Evolutionary conservation across 2,113 vertebrate species (phyloP).

Genomic region (Phyllopteryx taeniolatus): DNA sequence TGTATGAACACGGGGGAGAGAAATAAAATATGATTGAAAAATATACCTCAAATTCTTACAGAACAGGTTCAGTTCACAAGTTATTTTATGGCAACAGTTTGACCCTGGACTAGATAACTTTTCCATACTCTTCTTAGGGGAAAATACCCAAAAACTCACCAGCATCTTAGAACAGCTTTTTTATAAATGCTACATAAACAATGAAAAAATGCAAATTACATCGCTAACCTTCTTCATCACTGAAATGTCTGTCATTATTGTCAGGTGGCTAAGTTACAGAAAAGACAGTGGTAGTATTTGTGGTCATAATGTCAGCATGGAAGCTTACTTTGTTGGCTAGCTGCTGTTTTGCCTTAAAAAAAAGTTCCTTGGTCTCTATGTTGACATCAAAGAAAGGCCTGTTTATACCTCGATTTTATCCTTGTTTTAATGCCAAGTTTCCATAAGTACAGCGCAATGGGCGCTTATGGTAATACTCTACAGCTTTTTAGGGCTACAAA

Average conservation of each 20-base stretch:
- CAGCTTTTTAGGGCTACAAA: slow-evolving; percentile 62
- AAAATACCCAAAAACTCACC: too few species aligned
- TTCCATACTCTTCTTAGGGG: too few species aligned
- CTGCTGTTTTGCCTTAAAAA: slow-evolving; percentile 51
- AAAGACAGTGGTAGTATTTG: slow-evolving; percentile 17
- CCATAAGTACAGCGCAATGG: slow-evolving; percentile 63
- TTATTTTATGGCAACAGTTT: too few species aligned
- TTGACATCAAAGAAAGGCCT: slow-evolving; percentile 49
- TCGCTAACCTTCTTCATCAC: not conserved
- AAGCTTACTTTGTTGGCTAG: slow-evolving; percentile 26
- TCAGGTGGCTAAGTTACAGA: not conserved
- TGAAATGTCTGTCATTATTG: not conserved
- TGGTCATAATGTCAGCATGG: slow-evolving; percentile 20
- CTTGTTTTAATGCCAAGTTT: slow-evolving; percentile 70
- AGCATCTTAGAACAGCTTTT: too few species aligned
- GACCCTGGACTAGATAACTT: too few species aligned
- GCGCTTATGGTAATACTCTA: slow-evolving; percentile 56
- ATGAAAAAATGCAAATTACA: too few species aligned
- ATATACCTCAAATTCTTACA: too few species aligned
- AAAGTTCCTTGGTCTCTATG: slow-evolving; percentile 50
- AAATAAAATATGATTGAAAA: too few species aligned
- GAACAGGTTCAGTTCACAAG: too few species aligned
- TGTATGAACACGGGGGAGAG: too few species aligned
- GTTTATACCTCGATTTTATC: slow-evolving; percentile 52
- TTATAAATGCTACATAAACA: too few species aligned